Evolutionary conservation across 2,113 vertebrate species (phyloP), one percentile per base, ranked within the genome.

Genomic region (Semnornis frantzii): DNA sequence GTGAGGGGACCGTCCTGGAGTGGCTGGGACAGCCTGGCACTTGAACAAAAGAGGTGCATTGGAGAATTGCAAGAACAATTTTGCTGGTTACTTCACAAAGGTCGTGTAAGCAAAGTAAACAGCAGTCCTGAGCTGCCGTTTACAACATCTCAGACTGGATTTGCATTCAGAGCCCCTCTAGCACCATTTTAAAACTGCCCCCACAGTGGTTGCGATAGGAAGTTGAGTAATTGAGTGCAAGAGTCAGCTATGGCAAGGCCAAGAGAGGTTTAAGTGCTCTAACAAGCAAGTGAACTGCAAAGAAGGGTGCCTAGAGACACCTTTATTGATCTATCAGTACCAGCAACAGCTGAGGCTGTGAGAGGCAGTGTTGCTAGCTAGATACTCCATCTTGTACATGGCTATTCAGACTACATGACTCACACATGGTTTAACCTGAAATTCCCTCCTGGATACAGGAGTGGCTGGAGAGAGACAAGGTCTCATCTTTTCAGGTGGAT

Each of bases 151-250:
- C 60, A 8, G 58, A 34, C 19, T 7, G n/a, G 34, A 20, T 85
- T 92, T 92, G 39, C 74, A 5, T 76, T 82, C 71, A 85, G 37
- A 80, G 39, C 34, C 34, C 33, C 64, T 79, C 1, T 55, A 63
- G 78, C 75, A 77, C 59, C 6, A 9, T 85, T 92, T 91, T 87
- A 82, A 70, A 95, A 91, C 34, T 0, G 0, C 5, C 2, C n/a
- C 68, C 68, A 9, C 57, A 62, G 58, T 37, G 69, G 37, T 34
- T 94, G 72, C 7, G 1, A 24, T 76, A 73, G 74, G 59, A 91
- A 80, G 31, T 92, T 95, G 93, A 46, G 85, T 76, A 95, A 95
- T 34, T 79, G 24, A 19, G 46, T 55, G 58, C 75, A 95, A 77
- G 82, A 89, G 87, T 82, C 79, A 85, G 68, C 60, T 82, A 3